phyloP scores from a whole-genome alignment of 2,797 vertebrate genomes.

The Pagetopsis macropterus region DNA sequence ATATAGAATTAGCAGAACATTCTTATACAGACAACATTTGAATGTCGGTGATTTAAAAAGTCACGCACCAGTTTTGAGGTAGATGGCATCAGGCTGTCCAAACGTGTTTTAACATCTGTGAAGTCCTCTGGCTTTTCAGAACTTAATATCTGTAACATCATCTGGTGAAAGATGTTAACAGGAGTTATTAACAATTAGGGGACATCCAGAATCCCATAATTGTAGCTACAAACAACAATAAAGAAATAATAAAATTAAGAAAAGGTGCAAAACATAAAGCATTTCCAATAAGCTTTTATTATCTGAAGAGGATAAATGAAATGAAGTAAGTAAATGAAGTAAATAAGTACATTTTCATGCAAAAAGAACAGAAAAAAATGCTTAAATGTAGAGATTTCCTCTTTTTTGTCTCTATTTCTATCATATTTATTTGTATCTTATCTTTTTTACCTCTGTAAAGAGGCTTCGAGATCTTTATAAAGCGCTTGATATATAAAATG shows the following conservation, averaged over 20 bases:
- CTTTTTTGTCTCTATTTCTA: too few species aligned
- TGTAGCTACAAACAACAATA: background rate
- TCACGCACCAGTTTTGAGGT: slow-evolving; percentile 48
- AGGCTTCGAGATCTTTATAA: too few species aligned
- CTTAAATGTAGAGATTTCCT: too few species aligned
- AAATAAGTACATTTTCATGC: too few species aligned
- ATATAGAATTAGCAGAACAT: background rate
- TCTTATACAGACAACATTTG: background rate
- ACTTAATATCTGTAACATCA: slow-evolving; percentile 52
- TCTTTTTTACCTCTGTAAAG: background rate
- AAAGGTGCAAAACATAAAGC: background rate
- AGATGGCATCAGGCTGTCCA: slow-evolving; percentile 30
- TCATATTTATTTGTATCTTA: too few species aligned
- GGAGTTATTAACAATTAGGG: background rate
- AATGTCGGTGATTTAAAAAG: background rate
- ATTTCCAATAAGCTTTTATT: background rate
- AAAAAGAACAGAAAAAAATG: too few species aligned
- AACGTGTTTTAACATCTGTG: slow-evolving; percentile 19
- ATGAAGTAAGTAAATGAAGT: too few species aligned
- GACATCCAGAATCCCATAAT: background rate
- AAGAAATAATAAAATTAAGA: background rate
- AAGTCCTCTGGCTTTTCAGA: slow-evolving; percentile 52
- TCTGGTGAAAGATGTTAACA: slow-evolving; percentile 35
- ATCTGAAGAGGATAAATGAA: too few species aligned
- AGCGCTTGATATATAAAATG: too few species aligned